These are phyloP conservation scores for Rhyzopertha dominica DNA, from an alignment of 1,140 invertebrate genomes.

Conservation along the genomic window DNA sequence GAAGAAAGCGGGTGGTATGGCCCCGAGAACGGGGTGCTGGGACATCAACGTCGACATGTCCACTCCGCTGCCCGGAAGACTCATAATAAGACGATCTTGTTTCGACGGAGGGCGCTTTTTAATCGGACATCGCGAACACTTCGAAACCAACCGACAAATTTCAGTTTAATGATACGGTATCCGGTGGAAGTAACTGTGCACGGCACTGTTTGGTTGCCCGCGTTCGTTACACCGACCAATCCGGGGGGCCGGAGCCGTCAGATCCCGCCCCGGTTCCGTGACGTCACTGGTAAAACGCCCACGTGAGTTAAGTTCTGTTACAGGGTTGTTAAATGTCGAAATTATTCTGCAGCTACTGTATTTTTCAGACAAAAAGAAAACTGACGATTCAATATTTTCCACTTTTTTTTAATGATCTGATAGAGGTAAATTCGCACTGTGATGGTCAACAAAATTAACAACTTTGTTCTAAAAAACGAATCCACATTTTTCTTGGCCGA, in stretches of 20 bases:
- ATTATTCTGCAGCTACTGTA: neutral
- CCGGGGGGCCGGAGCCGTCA: neutral
- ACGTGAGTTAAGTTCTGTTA: too few relatives aligned
- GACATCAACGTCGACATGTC: conserved; percentile 76
- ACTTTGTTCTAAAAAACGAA: too few relatives aligned
- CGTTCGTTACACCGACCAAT: conserved; percentile 34
- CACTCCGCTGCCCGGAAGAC: conserved; percentile 69
- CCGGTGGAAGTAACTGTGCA: conserved; percentile 36
- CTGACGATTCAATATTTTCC: neutral
- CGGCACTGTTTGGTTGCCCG: conserved; percentile 37
- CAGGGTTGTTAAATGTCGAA: conserved; percentile 1
- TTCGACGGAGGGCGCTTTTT: neutral
- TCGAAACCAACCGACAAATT: conserved; percentile 22
- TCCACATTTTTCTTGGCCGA: too few relatives aligned
- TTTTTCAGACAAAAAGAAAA: neutral
- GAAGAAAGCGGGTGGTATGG: conserved; percentile 74
- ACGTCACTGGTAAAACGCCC: conserved; percentile 24
- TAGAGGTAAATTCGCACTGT: too few relatives aligned
- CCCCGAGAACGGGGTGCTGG: conserved; percentile 76
- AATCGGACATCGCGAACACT: conserved; percentile 3
- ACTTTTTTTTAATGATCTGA: neutral
- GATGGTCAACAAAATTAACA: too few relatives aligned
- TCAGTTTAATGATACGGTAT: conserved; percentile 31
- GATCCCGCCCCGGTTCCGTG: conserved; percentile 22
- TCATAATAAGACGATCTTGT: conserved; percentile 61